A percentile compares a stretch with the other conserved stretches of the same genome.
Evolutionary conservation across 2,797 vertebrate species (phyloP).

Genomic region (Triplophysa yarkandensis): DNA sequence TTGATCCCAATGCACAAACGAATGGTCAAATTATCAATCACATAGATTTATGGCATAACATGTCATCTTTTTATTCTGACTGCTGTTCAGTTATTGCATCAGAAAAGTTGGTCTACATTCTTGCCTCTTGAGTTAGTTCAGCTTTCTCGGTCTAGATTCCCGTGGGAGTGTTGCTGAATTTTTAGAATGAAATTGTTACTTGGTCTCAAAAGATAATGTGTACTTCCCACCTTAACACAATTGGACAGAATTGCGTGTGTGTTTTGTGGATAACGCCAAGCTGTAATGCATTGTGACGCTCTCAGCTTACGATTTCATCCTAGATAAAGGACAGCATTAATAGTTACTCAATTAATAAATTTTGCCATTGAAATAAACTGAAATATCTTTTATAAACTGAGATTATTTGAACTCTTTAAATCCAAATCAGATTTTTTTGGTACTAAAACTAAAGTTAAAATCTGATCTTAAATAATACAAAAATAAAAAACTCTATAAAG

Average conservation of each 20-base stretch:
- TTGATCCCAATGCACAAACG: conserved; percentile 13
- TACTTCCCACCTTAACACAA: conserved; percentile 8
- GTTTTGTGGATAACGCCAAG: conserved; percentile 4
- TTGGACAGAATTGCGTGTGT: background rate
- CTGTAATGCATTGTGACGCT: background rate
- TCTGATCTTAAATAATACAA: too few relatives aligned
- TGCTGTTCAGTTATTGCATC: conserved; percentile 22
- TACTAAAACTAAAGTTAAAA: too few relatives aligned
- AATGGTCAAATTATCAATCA: too few relatives aligned
- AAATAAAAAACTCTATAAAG: too few relatives aligned
- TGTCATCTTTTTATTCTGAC: conserved; percentile 28
- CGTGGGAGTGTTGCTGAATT: conserved; percentile 8
- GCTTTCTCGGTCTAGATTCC: background rate
- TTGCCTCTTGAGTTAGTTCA: conserved; percentile 21
- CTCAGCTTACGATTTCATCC: background rate
- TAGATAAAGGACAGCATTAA: background rate
- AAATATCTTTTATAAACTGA: too few relatives aligned
- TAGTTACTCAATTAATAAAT: too few relatives aligned
- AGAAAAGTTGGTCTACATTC: conserved; percentile 20
- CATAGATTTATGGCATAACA: conserved; percentile 13
- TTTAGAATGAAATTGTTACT: conserved; percentile 14
- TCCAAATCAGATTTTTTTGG: too few relatives aligned
- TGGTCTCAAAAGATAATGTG: background rate
- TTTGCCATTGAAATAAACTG: too few relatives aligned
- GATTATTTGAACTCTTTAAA: too few relatives aligned